Evolutionary conservation across 2,113 vertebrate species (phyloP).

Genomic region (Cygnus atratus): DNA sequence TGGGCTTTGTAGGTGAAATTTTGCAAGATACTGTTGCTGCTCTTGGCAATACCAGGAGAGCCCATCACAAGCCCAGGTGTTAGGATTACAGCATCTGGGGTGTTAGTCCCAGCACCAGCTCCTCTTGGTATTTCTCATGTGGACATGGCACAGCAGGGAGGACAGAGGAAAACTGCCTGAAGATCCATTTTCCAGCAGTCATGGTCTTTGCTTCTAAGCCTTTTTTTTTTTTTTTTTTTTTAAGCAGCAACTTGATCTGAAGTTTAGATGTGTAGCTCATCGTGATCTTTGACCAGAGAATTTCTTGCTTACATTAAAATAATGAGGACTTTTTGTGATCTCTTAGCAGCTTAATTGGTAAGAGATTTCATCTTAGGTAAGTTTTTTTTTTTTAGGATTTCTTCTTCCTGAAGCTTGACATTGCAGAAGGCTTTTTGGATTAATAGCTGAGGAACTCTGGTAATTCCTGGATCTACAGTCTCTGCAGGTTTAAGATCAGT

Average conservation of each 20-base stretch:
- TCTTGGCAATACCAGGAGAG: background rate
- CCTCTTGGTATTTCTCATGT: background rate
- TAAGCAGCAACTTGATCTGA: background rate
- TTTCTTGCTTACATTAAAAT: background rate
- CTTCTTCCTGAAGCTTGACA: background rate
- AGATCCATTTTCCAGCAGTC: background rate
- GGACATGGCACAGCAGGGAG: background rate
- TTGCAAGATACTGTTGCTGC: rapidly evolving
- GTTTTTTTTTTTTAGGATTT: background rate
- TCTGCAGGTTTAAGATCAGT: background rate
- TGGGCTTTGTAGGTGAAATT: background rate
- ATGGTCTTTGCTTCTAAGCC: background rate
- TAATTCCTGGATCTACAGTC: background rate
- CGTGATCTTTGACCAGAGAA: background rate
- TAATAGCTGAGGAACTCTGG: background rate
- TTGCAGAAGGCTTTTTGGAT: background rate
- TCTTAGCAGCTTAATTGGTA: background rate
- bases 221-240: background rate
- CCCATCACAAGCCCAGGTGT: rapidly evolving
- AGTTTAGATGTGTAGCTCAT: background rate
- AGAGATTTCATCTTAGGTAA: background rate
- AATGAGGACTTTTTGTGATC: background rate
- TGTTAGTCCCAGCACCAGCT: background rate
- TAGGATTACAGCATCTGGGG: background rate
- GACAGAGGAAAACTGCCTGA: background rate